Base-by-base conservation (phyloP, 2,888 invertebrate species). In the Drosophila rellima region DNA sequence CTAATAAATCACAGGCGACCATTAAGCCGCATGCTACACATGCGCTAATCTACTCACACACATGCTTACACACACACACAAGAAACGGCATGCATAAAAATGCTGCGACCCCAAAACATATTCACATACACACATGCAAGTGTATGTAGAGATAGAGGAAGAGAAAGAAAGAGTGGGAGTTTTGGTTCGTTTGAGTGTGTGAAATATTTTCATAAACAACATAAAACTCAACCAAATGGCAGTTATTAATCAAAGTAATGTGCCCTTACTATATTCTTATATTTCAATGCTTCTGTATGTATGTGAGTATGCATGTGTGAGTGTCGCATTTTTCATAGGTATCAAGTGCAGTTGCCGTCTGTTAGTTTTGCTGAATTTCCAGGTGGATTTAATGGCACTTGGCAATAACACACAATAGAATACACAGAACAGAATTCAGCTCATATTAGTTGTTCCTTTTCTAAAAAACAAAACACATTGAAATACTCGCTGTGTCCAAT, bases 241-340 rank as follows among this genome's bases (percentile, higher is more conserved):
- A 75, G 87, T 80, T 86, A 86, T 86, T 86, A 88, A 86, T 86
- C 86, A 86, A 88, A 90, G 82, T 89, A 88, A 90, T 90, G 82
- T 80, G 74, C 69, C 79, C 60, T 80, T 68, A 70, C 72, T 65
- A 55, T 50, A 45, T 57, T 52, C 37, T 13, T 50, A 64, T 59
- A 23, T 65, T 15, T 61, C 15, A 61, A 10, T 64, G 39, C 18
- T 33, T 17, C 48, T 15, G 48, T 47, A 63, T 57, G 50, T 47
- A 63, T 57, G 50, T 37, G 54, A 31, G 37, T 63, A 48, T 50
- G 63, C 54, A 15, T 55, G 15, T 55, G 26, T 69, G 45, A 66
- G 64, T 47, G 44, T 52, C 65, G 68, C 52, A 79, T 79, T 79
- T 83, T 75, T 87, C 77, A 77, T 70, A 70, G 74, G 72, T 56